A percentile compares a stretch with the other conserved stretches of the same genome.
Conservation (phyloP, 2,113 vertebrate species). For the Oreochromis tanganicae region DNA sequence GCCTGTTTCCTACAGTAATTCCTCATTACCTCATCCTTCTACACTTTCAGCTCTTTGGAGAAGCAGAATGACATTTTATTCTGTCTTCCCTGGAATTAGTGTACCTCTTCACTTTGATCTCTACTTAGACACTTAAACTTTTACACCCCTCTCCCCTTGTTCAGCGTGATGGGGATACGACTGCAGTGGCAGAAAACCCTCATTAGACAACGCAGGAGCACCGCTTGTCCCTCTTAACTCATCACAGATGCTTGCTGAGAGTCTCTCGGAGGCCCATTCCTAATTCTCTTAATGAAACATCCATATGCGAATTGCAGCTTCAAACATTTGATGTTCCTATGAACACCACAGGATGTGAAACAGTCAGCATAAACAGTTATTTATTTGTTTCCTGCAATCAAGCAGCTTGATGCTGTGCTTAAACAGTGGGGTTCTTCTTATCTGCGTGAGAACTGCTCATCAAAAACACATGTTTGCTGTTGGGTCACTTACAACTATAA, state of each 20-base stretch:
- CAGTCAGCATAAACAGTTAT: conserved; percentile 35
- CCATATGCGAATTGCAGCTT: conserved; percentile 46
- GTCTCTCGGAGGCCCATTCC: neutral
- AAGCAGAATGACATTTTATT: conserved; percentile 4
- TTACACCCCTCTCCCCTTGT: neutral
- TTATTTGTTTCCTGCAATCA: conserved; percentile 49
- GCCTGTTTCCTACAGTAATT: neutral
- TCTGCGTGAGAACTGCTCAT: neutral
- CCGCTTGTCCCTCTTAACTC: neutral
- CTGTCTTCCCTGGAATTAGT: neutral
- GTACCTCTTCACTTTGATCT: conserved; percentile 23
- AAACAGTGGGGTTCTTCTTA: conserved; percentile 26
- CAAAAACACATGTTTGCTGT: neutral
- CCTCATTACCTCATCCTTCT: neutral
- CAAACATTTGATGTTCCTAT: neutral
- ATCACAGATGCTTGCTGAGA: conserved; percentile 20
- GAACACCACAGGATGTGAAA: conserved; percentile 28
- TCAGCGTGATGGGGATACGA: neutral
- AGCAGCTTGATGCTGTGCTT: neutral
- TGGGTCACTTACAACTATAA: neutral
- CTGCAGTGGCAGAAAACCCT: conserved; percentile 11
- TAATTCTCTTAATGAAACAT: conserved; percentile 33
- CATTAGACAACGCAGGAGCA: conserved; percentile 5
- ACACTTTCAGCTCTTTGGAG: neutral
- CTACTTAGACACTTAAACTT: neutral